A percentile compares a stretch with the other conserved stretches of the same genome.
Evolutionary conservation across 92 coral and sea anemone species (phyloP).

Genomic region (Palythoa grandis): DNA sequence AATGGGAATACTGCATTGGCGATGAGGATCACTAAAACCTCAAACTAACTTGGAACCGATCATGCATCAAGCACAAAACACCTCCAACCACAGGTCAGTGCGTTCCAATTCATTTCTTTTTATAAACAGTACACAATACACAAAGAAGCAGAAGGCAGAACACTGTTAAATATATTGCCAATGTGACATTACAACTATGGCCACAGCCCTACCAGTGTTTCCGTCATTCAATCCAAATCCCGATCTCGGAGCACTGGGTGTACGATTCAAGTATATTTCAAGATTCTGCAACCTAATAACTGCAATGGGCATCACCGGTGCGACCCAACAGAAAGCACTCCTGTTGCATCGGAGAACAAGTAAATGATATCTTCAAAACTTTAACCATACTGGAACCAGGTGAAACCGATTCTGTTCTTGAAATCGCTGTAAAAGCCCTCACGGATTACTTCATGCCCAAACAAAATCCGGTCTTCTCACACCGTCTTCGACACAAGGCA

Average conservation of each 20-base stretch:
- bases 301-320: conserved; percentile 18
- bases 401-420: conserved; percentile 32
- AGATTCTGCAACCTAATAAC: conserved; percentile 40
- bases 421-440: conserved; percentile 46
- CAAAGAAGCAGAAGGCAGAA: too few species aligned
- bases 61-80: too few species aligned
- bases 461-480: conserved; percentile 46
- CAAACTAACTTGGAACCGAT: too few species aligned
- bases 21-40: too few species aligned
- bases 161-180: too few species aligned
- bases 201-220: conserved; percentile 49
- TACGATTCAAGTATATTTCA: conserved; percentile 34
- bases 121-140: too few species aligned
- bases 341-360: conserved; percentile 60
- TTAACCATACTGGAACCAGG: not conserved
- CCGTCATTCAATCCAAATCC: conserved; percentile 45
- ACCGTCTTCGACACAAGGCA: conserved; percentile 52
- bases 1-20: too few species aligned
- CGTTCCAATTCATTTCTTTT: too few species aligned
- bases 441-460: conserved; percentile 51
- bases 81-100: too few species aligned
- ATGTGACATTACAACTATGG: not conserved
- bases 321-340: conserved; percentile 37
- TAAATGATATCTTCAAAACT: conserved; percentile 51
- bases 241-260: conserved; percentile 43